These are phyloP conservation scores for Teleogryllus occipitalis DNA, from an alignment of 1,140 invertebrate genomes.

Conservation along the genomic window DNA sequence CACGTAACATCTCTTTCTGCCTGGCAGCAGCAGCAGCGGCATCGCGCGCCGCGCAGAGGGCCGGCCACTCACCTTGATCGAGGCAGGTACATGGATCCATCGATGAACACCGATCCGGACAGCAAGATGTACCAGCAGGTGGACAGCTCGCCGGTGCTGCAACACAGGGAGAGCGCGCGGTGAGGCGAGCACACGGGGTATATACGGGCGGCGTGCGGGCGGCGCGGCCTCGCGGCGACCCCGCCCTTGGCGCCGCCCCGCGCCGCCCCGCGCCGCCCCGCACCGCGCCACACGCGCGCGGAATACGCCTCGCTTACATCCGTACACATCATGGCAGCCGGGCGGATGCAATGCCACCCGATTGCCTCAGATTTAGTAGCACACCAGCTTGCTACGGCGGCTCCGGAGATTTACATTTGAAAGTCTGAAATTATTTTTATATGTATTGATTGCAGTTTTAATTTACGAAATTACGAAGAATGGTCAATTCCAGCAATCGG, in stretches of 20 bases:
- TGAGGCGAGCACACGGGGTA: slow-evolving; percentile 24
- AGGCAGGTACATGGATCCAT: slow-evolving; percentile 78
- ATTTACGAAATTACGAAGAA: too few relatives aligned
- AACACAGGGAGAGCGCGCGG: slow-evolving; percentile 32
- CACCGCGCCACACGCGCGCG: too few relatives aligned
- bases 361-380: too few relatives aligned
- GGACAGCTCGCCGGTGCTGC: slow-evolving; percentile 67
- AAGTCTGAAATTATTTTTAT: too few relatives aligned
- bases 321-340: too few relatives aligned
- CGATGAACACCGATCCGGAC: slow-evolving; percentile 81
- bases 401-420: too few relatives aligned
- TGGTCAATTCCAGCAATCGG: too few relatives aligned
- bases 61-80: slow-evolving; percentile 58
- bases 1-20: background rate
- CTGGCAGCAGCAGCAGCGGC: background rate
- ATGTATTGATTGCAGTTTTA: too few relatives aligned
- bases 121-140: slow-evolving; percentile 79
- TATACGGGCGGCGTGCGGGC: slow-evolving; percentile 78
- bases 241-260: slow-evolving; percentile 57
- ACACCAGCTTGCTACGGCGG: too few relatives aligned
- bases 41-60: background rate
- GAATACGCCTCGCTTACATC: too few relatives aligned
- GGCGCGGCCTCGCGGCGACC: slow-evolving; percentile 64
- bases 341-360: too few relatives aligned
- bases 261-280: slow-evolving; percentile 42